Evolutionary conservation across 2,797 vertebrate genomes (phyloP).

Genomic region (Spatula versicolor): DNA sequence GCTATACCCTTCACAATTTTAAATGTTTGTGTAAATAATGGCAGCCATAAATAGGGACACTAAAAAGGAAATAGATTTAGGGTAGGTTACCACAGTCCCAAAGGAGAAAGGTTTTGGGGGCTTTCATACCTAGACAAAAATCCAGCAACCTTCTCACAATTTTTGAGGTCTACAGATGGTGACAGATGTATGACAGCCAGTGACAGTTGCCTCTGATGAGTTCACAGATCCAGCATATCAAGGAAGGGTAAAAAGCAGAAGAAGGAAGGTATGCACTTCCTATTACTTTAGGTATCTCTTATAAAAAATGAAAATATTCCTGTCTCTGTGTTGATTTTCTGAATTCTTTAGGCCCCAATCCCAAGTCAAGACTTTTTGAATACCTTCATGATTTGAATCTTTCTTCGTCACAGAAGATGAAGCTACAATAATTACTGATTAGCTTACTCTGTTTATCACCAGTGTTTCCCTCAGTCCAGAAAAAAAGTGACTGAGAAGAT

Average conservation of each 20-base stretch:
- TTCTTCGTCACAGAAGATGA: neutral
- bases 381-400: neutral
- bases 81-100: neutral
- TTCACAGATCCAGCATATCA: neutral
- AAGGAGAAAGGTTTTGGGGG: neutral
- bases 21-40: neutral
- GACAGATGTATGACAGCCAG: neutral
- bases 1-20: neutral
- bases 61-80: neutral
- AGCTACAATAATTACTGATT: neutral
- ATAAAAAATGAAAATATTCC: neutral
- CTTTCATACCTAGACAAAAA: neutral
- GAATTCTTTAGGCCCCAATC: neutral
- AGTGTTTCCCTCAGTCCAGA: neutral
- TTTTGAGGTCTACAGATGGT: neutral
- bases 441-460: neutral
- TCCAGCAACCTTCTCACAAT: neutral
- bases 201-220: neutral
- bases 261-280: neutral
- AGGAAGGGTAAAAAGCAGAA: neutral
- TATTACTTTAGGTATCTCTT: neutral
- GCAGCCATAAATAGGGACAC: neutral
- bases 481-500: neutral
- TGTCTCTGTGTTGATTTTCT: neutral
- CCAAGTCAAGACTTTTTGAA: neutral